Conservation (phyloP, 1,140 invertebrate genomes). For the Hyles euphorbiae region DNA sequence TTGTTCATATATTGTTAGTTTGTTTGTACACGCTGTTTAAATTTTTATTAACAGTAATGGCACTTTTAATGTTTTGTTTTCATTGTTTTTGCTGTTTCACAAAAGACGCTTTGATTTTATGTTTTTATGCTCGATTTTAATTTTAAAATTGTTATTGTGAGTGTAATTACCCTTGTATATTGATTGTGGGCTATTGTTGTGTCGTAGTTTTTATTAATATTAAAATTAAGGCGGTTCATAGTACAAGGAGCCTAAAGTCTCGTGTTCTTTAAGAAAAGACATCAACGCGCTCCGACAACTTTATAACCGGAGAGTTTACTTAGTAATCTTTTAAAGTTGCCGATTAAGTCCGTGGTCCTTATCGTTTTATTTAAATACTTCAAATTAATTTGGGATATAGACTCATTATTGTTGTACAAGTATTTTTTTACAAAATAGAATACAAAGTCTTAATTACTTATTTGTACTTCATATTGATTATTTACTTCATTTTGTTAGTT, state of each 20-base stretch:
- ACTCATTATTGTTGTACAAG: no score
- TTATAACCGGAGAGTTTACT: neutral
- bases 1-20: slow-evolving; percentile 16
- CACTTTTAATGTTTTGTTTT: slow-evolving; percentile 37
- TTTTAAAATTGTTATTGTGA: neutral
- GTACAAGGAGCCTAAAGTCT: neutral
- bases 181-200: neutral
- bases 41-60: slow-evolving; percentile 14
- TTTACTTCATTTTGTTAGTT: no score
- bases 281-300: slow-evolving; percentile 38
- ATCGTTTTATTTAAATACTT: no score
- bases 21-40: slow-evolving; percentile 19
- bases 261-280: slow-evolving; percentile 43
- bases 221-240: no score
- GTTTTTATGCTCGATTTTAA: slow-evolving; percentile 28
- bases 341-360: no score
- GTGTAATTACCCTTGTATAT: neutral
- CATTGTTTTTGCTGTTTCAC: slow-evolving; percentile 35
- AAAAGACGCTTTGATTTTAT: slow-evolving; percentile 21
- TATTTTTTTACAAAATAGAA: no score
- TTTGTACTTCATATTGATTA: no score
- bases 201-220: no score
- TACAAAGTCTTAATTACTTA: no score
- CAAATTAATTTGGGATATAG: no score
- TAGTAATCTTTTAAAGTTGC: no score